These are phyloP conservation scores for Bovichtus variegatus DNA, from an alignment of 2,797 vertebrate species.

Conservation along the genomic window DNA sequence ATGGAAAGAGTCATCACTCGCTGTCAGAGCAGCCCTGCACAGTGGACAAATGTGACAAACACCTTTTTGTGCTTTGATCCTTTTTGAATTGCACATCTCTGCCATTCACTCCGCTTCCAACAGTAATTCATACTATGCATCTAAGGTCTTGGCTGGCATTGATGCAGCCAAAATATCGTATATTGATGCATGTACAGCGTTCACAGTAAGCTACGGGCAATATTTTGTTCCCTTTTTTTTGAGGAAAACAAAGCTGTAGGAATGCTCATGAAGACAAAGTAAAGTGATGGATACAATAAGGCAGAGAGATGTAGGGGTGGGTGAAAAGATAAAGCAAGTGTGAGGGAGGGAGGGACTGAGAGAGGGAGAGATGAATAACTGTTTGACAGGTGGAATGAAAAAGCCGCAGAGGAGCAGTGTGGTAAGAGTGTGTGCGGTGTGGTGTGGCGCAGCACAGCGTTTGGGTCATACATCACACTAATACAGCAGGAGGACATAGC, in stretches of 20 bases:
- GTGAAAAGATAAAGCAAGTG: conserved; percentile 73
- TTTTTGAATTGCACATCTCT: conserved; percentile 50
- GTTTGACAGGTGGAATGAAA: conserved; percentile 83
- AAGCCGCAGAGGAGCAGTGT: conserved; percentile 72
- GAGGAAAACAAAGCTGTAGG: conserved; percentile 59
- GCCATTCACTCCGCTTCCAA: conserved; percentile 16
- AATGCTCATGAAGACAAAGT: conserved; percentile 62
- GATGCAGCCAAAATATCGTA: conserved; percentile 6
- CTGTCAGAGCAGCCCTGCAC: conserved; percentile 56
- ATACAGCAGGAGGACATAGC: conserved; percentile 81
- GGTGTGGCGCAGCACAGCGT: conserved; percentile 68
- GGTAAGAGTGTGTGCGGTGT: conserved; percentile 67
- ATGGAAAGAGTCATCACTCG: conserved; percentile 63
- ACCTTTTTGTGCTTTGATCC: conserved; percentile 51
- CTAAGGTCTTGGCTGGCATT: conserved; percentile 10
- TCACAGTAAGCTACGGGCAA: conserved; percentile 21
- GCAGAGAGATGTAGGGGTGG: conserved; percentile 66
- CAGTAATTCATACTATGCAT: conserved; percentile 25
- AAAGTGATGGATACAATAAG: conserved; percentile 77
- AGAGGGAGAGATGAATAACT: conserved; percentile 78
- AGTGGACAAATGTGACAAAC: conserved; percentile 66
- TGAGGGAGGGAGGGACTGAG: conserved; percentile 55
- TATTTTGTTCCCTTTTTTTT: conserved; percentile 36
- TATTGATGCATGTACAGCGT: conserved; percentile 15
- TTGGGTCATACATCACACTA: conserved; percentile 84